Evolutionary conservation across 2,797 vertebrate species (phyloP).

Genomic region (Rhabdomys pumilio): DNA sequence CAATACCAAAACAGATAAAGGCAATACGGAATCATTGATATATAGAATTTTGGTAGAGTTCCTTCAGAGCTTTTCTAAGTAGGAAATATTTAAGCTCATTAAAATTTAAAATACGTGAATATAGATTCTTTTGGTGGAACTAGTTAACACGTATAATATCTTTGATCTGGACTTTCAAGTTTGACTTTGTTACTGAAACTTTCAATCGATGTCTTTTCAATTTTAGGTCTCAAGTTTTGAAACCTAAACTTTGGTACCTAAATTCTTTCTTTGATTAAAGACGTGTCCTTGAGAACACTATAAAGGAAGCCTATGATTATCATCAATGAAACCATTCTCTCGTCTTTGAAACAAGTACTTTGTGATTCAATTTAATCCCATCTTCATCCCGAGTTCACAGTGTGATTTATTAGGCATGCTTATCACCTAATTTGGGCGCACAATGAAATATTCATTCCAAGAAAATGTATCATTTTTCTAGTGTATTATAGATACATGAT

Average conservation of each 20-base stretch:
- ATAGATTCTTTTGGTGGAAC: background rate
- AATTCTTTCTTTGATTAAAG: conserved; percentile 42
- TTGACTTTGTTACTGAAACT: conserved; percentile 49
- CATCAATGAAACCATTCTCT: conserved; percentile 49
- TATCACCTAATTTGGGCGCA: background rate
- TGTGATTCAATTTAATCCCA: conserved; percentile 15
- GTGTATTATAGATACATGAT: background rate
- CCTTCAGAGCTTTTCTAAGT: background rate
- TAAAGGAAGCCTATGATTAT: conserved; percentile 31
- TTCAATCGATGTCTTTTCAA: conserved; percentile 57
- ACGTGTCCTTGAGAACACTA: conserved; percentile 25
- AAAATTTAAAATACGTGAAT: conserved; percentile 44
- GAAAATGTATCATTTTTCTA: conserved; percentile 24
- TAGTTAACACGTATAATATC: conserved; percentile 3
- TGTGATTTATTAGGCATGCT: background rate
- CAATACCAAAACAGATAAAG: background rate
- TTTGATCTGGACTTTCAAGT: conserved; percentile 51
- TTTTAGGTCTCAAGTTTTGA: conserved; percentile 52
- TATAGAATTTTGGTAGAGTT: background rate
- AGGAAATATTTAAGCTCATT: conserved; percentile 14
- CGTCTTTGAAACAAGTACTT: conserved; percentile 56
- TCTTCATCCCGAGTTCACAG: conserved; percentile 17
- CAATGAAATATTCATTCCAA: conserved; percentile 10
- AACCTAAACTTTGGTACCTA: conserved; percentile 40
- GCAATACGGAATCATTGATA: background rate